Percentiles rank a stretch among this genome's conserved stretches.
Conservation (phyloP, 37 sponge, comb jelly and placozoan species). For the Cliona cf. orientalis region DNA sequence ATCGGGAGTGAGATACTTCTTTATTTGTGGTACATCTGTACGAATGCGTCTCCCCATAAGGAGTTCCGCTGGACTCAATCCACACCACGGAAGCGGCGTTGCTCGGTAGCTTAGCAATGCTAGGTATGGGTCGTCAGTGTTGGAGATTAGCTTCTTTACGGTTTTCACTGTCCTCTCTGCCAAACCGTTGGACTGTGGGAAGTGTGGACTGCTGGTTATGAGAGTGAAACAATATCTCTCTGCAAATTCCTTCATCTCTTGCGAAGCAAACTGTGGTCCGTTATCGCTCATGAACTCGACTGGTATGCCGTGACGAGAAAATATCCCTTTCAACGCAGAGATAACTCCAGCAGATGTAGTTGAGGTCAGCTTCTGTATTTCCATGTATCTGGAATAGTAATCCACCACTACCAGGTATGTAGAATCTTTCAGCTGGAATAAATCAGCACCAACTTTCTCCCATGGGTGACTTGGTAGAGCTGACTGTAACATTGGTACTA, state of each 20-base stretch:
- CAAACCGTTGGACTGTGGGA: conserved; percentile 24
- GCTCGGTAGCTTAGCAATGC: conserved; percentile 45
- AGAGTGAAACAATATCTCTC: conserved; percentile 9
- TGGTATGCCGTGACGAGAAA: conserved; percentile 4
- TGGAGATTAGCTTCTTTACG: conserved; percentile 11
- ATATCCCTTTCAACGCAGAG: background rate
- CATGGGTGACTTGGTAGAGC: conserved; percentile 13
- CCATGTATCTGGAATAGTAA: conserved; percentile 34
- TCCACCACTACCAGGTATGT: conserved; percentile 28
- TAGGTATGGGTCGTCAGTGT: conserved; percentile 27
- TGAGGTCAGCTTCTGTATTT: conserved; percentile 19
- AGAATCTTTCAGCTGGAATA: conserved; percentile 28
- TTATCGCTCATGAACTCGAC: background rate
- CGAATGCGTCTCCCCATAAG: conserved; percentile 42
- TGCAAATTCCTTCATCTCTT: conserved; percentile 24
- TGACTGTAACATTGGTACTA: background rate
- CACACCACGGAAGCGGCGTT: conserved; percentile 52
- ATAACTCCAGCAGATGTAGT: conserved; percentile 13
- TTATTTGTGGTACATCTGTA: conserved; percentile 24
- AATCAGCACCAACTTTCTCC: conserved; percentile 17
- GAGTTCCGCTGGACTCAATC: conserved; percentile 34
- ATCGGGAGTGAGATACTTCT: conserved; percentile 9
- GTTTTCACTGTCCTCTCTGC: conserved; percentile 57
- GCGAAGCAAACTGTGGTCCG: background rate
- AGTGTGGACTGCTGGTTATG: conserved; percentile 7